Conservation (phyloP, 2,797 vertebrate genomes). For the Parauchenoglanis ngamensis region DNA sequence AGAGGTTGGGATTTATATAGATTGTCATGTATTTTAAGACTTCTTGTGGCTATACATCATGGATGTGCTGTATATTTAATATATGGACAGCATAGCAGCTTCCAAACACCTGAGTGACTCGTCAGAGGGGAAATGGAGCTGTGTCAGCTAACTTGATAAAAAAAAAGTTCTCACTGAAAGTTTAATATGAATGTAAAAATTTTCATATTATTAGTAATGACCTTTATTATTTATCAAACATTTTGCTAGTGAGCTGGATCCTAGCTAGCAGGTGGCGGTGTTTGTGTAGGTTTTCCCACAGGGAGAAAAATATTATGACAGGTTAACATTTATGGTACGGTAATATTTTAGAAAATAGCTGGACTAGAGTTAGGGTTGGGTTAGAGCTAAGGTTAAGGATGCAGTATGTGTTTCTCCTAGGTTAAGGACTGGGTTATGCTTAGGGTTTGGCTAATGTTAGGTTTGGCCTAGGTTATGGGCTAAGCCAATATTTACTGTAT, state of each 20-base stretch:
- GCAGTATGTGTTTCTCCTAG: neutral
- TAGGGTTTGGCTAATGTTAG: neutral
- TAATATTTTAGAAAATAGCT: neutral
- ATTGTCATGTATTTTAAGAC: conserved; percentile 18
- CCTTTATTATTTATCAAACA: neutral
- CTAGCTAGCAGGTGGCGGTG: neutral
- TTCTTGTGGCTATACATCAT: neutral
- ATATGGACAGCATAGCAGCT: neutral
- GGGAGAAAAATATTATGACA: neutral
- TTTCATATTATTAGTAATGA: neutral
- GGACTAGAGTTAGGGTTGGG: neutral
- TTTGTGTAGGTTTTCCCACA: neutral
- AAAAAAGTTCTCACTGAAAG: neutral
- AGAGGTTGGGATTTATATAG: conserved; percentile 22
- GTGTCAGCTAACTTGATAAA: neutral
- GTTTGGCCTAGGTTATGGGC: neutral
- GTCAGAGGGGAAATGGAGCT: neutral
- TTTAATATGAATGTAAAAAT: neutral
- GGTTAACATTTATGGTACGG: neutral
- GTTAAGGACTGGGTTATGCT: neutral
- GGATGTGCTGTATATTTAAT: neutral
- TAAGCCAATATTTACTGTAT: neutral
- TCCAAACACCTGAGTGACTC: conserved; percentile 1
- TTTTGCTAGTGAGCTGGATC: neutral
- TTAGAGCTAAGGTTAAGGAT: neutral